A percentile compares a stretch with the other conserved stretches of the same genome.
Evolutionary conservation across 92 coral and sea anemone genomes (phyloP).

Genomic region (Epizoanthus ramosus): DNA sequence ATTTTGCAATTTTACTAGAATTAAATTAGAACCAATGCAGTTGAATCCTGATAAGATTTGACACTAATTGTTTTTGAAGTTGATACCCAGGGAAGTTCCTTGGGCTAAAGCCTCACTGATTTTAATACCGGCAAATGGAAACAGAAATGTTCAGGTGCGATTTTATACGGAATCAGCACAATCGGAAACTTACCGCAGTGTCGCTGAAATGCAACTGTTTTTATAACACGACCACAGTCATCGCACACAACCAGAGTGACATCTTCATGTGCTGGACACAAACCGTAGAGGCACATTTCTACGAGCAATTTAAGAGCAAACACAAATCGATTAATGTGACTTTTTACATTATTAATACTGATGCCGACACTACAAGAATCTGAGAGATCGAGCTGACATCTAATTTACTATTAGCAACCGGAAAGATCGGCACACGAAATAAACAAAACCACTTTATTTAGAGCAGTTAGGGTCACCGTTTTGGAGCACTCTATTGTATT

Average conservation of each 20-base stretch:
- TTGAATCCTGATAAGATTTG: not conserved
- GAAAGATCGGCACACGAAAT: slow-evolving; percentile 14
- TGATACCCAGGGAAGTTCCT: not conserved
- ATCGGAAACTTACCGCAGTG: slow-evolving; percentile 84
- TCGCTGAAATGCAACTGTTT: slow-evolving; percentile 79
- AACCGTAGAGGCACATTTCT: slow-evolving; percentile 96
- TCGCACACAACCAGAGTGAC: slow-evolving; percentile 80
- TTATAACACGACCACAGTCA: slow-evolving; percentile 87
- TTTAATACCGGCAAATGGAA: not conserved
- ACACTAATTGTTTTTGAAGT: not conserved
- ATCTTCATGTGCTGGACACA: slow-evolving; percentile 94
- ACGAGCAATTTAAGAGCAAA: slow-evolving; percentile 58
- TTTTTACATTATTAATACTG: slow-evolving; percentile 39
- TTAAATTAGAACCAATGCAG: too few relatives aligned
- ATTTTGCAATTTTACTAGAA: too few relatives aligned
- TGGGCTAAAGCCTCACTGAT: not conserved
- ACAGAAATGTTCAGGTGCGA: not conserved
- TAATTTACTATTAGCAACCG: slow-evolving; percentile 12
- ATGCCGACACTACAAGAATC: slow-evolving; percentile 4
- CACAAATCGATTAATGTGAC: slow-evolving; percentile 39
- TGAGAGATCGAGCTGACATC: not conserved
- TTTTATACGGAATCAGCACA: not conserved
- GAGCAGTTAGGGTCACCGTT: slow-evolving; percentile 21
- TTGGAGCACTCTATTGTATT: slow-evolving; percentile 26
- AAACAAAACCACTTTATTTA: slow-evolving; percentile 9